phyloP scores from a whole-genome alignment of 2,113 vertebrate species.

The Porphyrio hochstetteri region DNA sequence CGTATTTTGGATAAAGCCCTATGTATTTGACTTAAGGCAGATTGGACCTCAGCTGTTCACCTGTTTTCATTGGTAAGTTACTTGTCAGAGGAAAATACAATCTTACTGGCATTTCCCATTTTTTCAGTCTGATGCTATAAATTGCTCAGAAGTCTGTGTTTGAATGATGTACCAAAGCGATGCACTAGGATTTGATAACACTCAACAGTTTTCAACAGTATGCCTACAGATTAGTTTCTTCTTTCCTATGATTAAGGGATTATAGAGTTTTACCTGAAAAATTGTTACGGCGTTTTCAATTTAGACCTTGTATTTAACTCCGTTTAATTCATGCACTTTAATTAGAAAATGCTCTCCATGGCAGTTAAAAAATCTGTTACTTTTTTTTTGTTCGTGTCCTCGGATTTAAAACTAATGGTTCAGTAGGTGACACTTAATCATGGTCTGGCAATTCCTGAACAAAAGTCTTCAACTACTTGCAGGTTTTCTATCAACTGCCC shows the following conservation, averaged over 20 bases:
- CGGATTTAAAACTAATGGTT: background rate
- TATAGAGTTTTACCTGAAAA: background rate
- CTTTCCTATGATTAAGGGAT: background rate
- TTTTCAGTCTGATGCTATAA: background rate
- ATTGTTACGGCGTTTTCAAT: background rate
- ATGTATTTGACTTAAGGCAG: background rate
- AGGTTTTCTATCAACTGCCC: background rate
- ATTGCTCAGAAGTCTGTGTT: background rate
- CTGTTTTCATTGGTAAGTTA: background rate
- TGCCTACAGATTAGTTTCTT: background rate
- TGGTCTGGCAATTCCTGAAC: background rate
- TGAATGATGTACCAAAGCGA: background rate
- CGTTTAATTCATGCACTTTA: fast-evolving
- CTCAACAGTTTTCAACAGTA: too few species aligned
- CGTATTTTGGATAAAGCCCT: background rate
- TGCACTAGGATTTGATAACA: background rate
- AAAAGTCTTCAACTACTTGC: background rate
- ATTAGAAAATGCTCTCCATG: background rate
- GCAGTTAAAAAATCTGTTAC: background rate
- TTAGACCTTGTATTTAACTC: background rate
- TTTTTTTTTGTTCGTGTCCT: background rate
- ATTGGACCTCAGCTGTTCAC: background rate
- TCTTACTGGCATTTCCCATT: background rate
- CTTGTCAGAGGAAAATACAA: background rate
- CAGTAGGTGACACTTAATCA: background rate